Evolutionary conservation across 2,797 vertebrate species (phyloP), one percentile per base, ranked within the genome.

Genomic region (Poliocrania exsul): DNA sequence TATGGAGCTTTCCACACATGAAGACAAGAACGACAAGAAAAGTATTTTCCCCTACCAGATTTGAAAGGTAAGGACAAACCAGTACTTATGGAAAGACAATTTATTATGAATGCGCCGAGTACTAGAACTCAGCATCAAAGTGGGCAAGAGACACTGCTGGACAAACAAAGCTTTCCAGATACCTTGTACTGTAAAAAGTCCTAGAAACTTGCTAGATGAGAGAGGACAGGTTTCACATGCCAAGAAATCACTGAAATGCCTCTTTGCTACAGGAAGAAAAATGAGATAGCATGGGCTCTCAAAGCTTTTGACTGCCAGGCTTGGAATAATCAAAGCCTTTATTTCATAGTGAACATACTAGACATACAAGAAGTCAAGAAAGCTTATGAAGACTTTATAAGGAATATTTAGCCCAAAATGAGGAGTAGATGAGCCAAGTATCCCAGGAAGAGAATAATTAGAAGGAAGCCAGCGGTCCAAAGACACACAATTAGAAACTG

Each of bases 381-480:
- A 83, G 49, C 85, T 92, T 94, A 67, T 67, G 53, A 96, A 97
- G 93, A 85, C 83, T 97, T 96, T 85, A 56, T 92, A 86, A 96
- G 86, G 83, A 87, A 91, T 81, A 69, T 92, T 93, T 91, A 94
- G 77, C 53, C 81, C 62, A 86, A 93, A 96, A 95, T 92, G 79
- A 92, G 82, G 67, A 88, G 19, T 51, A 91, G 92, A 91, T 93
- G 95, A 97, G 95, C 88, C 88, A 86, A 24, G 19, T 73, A 85
- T 97, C 95, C 97, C 82, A 95, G 91, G 93, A 96, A 96, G 94
- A 97, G 95, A 97, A 97, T 97, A 97, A 97, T 97, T 96, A 97
- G 93, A 95, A 92, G 91, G 94, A 94, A 93, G 78, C 53, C 93
- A 66, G 33, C 65, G 97, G 93, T 96, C 91, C 95, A 96, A 97